Evolutionary conservation across 2,113 vertebrate species (phyloP), one percentile per base, ranked within the genome.

Genomic region (Pterocles gutturalis): DNA sequence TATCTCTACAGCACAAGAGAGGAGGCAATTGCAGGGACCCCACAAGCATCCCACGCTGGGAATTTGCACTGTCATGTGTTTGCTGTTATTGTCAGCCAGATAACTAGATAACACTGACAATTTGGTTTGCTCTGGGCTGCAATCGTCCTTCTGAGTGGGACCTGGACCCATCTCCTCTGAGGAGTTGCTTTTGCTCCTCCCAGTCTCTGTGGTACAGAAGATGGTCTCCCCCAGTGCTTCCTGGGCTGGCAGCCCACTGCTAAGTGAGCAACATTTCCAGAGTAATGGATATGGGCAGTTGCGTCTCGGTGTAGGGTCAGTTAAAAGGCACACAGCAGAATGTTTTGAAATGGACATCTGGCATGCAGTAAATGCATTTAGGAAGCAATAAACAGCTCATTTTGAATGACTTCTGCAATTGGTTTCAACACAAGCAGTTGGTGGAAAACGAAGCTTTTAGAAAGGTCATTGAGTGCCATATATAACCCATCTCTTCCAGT

Each of bases 321-420:
- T 55, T 79, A 92, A 86, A 93, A 96, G 94, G 89, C 84, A 92
- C 83, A 46, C 26, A 75, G 90, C 90, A 92, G 90, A 85, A 95
- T 90, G 94, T 96, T 96, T 95, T 87, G 93, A 89, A 97, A 72
- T 66, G 83, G 97, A 98, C 98, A 98, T 97, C 97, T 97, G 98
- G 97, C 93, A 88, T 73, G 91, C 83, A 96, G 96, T 93, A 97
- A 97, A 96, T 87, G 95, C 91, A 91, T 97, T 98, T 97, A 96
- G 97, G 95, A 98, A 97, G 97, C 97, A 98, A 98, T 98, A 98
- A 98, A 97, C 96, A 69, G 69, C 91, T 97, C 96, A 90, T 97
- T 97, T 95, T 93, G 94, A 98, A 96, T 88, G 95, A 95, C 96
- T 98, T 91, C 91, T 96, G 94, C 97, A 97, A 98, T 87, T 94